Conservation (phyloP, 2,888 invertebrate species). For the Mechanitis messenoides region DNA sequence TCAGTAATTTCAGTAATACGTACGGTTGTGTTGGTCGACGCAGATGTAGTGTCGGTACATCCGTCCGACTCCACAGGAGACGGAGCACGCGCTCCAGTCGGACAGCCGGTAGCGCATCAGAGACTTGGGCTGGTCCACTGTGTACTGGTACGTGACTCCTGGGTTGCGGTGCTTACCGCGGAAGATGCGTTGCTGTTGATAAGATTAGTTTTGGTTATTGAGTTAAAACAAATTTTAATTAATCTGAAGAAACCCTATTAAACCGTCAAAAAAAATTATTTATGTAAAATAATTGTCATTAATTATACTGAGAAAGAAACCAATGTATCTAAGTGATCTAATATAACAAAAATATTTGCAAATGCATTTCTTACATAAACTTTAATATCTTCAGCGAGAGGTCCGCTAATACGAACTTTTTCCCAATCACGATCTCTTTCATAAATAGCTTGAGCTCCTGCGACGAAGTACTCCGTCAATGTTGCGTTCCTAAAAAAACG, state of each 20-base stretch:
- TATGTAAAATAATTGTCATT: too few species aligned
- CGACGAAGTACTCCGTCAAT: slow-evolving; percentile 87
- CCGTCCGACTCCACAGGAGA: slow-evolving; percentile 86
- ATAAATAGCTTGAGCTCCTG: slow-evolving; percentile 87
- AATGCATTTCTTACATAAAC: slow-evolving; percentile 82
- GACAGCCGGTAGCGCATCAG: slow-evolving; percentile 85
- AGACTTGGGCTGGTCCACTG: slow-evolving; percentile 74
- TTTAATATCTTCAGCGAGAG: slow-evolving; percentile 86
- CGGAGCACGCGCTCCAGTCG: slow-evolving; percentile 88
- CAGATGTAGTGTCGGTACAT: slow-evolving; percentile 71
- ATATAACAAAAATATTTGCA: background rate
- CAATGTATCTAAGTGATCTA: background rate
- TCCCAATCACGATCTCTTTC: slow-evolving; percentile 87
- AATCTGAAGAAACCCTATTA: too few species aligned
- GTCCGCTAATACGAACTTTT: slow-evolving; percentile 87
- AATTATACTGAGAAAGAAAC: too few species aligned
- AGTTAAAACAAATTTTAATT: background rate
- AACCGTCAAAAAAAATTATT: background rate
- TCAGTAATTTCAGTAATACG: slow-evolving; percentile 30
- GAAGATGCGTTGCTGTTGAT: slow-evolving; percentile 78
- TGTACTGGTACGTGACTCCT: slow-evolving; percentile 90
- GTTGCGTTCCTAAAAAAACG: slow-evolving; percentile 77
- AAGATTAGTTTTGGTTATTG: background rate
- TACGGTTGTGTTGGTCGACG: slow-evolving; percentile 56
- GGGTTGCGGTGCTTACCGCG: slow-evolving; percentile 85